Evolutionary conservation across 2,888 invertebrate species (phyloP), one percentile per base, ranked within the genome.

Genomic region (Nysson spinosus): DNA sequence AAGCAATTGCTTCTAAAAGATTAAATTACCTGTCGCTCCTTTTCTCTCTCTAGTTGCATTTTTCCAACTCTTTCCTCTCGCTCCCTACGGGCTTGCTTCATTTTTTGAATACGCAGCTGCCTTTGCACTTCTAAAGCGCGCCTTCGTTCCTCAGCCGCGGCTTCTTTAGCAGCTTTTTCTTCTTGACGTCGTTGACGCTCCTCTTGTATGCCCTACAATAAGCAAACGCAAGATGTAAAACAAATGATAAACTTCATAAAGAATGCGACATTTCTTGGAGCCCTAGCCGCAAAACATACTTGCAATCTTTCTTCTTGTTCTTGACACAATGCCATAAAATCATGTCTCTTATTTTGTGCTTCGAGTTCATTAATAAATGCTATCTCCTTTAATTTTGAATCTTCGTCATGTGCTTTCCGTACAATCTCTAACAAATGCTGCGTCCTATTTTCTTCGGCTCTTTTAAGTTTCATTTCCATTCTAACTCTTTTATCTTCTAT

Each of bases 341-440:
- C 98, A 81, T 96, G 94, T 0, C 96, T 89, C 79, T 97, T 94
- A 85, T 98, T 97, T 88, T 97, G 96, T 0, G 97, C 97, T 83
- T 98, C 97, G 34, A 99, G 88, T 77, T 95, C 95, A 85, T 98
- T 99, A 60, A 99, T 99, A 85, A 99, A 99, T 9, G 97, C 97
- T 51, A 99, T 98, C 89, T 99, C 99, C 69, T 96, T 95, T 3
- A 97, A 91, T 85, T 98, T 98, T 60, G 96, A 96, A 76, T 99
- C 98, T 84, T 99, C 99, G 78, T 99, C 98, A 82, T 98, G 98
- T 0, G 99, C 99, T 86, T 98, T 98, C 73, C 94, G 92, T 0
- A 97, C 94, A 72, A 97, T 96, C 83, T 92, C 95, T 85, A 92
- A 83, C 32, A 87, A 87, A 85, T 95, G 93, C 72, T 93, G 92